Percentiles rank a stretch among this genome's conserved stretches.
Conservation (phyloP, 2,113 vertebrate genomes). For the Hippocampus zosterae region DNA sequence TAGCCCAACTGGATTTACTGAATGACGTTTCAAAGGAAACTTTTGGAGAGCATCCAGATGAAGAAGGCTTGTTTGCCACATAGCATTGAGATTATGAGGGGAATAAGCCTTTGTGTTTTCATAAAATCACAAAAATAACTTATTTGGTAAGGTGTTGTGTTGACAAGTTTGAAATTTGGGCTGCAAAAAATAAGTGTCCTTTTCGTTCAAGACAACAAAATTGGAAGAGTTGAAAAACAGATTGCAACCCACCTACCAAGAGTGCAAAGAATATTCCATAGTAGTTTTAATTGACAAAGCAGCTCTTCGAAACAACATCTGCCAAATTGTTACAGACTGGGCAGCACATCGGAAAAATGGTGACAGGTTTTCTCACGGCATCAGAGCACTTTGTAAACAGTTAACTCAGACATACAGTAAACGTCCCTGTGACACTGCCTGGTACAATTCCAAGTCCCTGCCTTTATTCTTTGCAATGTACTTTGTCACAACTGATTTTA, state of each 20-base stretch:
- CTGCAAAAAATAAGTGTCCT: background rate
- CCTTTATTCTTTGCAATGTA: constrained; percentile 37
- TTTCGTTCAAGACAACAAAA: too few relatives aligned
- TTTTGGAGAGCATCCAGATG: background rate
- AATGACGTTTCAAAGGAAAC: constrained; percentile 3
- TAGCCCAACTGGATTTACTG: background rate
- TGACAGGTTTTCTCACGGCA: constrained; percentile 62
- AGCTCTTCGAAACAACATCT: constrained; percentile 29
- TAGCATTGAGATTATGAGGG: background rate
- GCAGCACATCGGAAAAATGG: constrained; percentile 42
- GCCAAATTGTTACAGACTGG: constrained; percentile 41
- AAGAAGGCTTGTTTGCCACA: background rate
- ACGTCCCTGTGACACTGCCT: constrained; percentile 54
- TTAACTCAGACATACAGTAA: constrained; percentile 62
- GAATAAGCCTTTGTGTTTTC: background rate
- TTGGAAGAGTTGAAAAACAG: background rate
- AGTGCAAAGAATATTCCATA: background rate
- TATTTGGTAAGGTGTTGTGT: background rate
- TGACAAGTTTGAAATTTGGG: background rate
- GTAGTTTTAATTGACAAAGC: constrained; percentile 28
- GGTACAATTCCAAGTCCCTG: constrained; percentile 41
- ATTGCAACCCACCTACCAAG: constrained; percentile 5
- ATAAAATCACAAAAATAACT: background rate
- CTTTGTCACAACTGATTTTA: constrained; percentile 42
- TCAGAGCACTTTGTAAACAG: constrained; percentile 56